Conservation (phyloP, 2,113 vertebrate species). For the Silurus meridionalis region DNA sequence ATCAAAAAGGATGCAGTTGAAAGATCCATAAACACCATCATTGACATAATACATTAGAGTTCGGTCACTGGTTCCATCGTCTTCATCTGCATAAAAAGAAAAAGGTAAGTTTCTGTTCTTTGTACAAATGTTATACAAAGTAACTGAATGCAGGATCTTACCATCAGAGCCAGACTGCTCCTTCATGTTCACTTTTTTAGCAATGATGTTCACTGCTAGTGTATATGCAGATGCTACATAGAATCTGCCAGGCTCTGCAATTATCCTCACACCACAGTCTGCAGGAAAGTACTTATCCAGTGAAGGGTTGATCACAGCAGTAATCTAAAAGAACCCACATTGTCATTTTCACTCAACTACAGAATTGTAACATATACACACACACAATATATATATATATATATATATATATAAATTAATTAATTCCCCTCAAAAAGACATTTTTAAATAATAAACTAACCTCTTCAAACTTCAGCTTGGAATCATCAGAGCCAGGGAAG, state of each 20-base stretch:
- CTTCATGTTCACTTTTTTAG: slow-evolving; percentile 89
- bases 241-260: slow-evolving; percentile 93
- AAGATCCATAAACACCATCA: slow-evolving; percentile 96
- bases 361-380: not conserved
- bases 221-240: slow-evolving; percentile 96
- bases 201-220: slow-evolving; percentile 93
- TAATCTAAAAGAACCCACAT: slow-evolving; percentile 72
- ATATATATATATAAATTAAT: not conserved
- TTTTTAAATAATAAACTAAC: slow-evolving; percentile 59
- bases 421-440: not conserved
- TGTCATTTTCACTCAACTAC: not conserved
- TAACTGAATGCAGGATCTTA: slow-evolving; percentile 36
- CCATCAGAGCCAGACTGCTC: slow-evolving; percentile 84
- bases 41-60: slow-evolving; percentile 98
- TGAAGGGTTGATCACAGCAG: slow-evolving; percentile 86
- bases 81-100: slow-evolving; percentile 77
- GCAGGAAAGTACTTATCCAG: slow-evolving; percentile 92
- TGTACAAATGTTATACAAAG: not conserved
- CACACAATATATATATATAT: not conserved
- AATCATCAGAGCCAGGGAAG: slow-evolving; percentile 94
- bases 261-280: slow-evolving; percentile 83
- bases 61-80: slow-evolving; percentile 78
- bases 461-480: slow-evolving; percentile 96
- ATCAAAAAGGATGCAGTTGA: slow-evolving; percentile 95
- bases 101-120: not conserved